phyloP scores from a whole-genome alignment of 1,140 invertebrate genomes.

The Lordiphosa clarofinis region DNA sequence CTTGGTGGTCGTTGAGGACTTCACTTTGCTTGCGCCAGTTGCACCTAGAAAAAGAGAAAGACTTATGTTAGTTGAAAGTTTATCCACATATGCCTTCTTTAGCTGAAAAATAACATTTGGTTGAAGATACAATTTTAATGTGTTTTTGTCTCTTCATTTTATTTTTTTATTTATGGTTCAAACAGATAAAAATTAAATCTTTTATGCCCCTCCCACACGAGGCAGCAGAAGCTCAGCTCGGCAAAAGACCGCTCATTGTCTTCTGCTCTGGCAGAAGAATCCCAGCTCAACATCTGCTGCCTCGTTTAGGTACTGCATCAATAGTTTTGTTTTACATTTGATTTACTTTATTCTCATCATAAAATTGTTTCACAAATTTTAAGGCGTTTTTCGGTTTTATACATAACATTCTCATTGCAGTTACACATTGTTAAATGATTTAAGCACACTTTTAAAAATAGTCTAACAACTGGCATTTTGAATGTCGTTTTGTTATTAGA shows the following conservation, averaged over 20 bases:
- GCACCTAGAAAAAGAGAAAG: conserved; percentile 68
- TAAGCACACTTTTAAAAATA: conserved; percentile 73
- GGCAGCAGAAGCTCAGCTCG: neutral
- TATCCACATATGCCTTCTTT: neutral
- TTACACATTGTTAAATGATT: conserved; percentile 40
- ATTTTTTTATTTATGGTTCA: conserved; percentile 69
- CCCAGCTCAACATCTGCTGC: too few species aligned
- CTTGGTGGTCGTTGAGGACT: neutral
- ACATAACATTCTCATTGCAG: conserved; percentile 43
- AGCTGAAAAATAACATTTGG: conserved; percentile 30
- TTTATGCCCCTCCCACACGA: conserved; percentile 18
- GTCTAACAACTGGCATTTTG: conserved; percentile 60
- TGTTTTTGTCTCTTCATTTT: conserved; percentile 37
- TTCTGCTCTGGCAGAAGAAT: too few species aligned
- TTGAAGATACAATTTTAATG: conserved; percentile 13
- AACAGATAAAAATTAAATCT: conserved; percentile 72
- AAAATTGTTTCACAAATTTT: conserved; percentile 73
- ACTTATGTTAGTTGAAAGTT: conserved; percentile 44
- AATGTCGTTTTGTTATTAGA: conserved; percentile 51
- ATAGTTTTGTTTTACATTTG: conserved; percentile 55
- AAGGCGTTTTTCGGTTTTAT: conserved; percentile 73
- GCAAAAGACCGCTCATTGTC: neutral
- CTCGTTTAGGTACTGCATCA: too few species aligned
- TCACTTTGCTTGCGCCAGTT: neutral
- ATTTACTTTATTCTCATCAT: conserved; percentile 32